Base-by-base conservation (phyloP, 2,797 vertebrate species). In the Cercopithecus hamlyni region DNA sequence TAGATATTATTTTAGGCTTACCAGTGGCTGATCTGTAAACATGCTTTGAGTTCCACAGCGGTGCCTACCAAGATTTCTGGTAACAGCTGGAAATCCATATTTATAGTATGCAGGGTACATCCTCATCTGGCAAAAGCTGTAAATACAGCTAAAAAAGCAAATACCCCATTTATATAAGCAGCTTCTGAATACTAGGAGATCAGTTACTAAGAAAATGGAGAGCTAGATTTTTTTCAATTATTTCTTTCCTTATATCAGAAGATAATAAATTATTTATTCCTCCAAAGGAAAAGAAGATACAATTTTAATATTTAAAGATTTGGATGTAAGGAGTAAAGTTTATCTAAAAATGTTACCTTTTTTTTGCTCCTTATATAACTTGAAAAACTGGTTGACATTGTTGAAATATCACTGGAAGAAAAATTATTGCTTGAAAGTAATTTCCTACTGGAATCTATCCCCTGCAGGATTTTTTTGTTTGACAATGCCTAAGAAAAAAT, bases 61-160 rank as follows among this genome's bases (percentile, higher is more conserved):
- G 87, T 97, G 97, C 97, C 98, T 98, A 98, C 96, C 95, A 97
- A 93, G 85, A 95, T 98, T 98, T 98, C 98, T 98, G 92, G 90
- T 98, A 98, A 98, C 98, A 98, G 98, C 98, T 98, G 98, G 98
- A 98, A 98, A 98, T 97, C 97, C 97, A 96, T 98, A 98, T 98
- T 98, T 98, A 98, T 97, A 98, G 98, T 98, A 98, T 98, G 98
- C 90, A 86, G 98, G 97, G 97, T 98, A 98, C 72, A 97, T 81
- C 93, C 96, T 99, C 97, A 98, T 98, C 97, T 98, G 98, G 97
- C 85, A 98, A 97, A 98, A 98, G 97, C 98, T 98, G 98, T 98
- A 99, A 99, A 98, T 97, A 99, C 98, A 97, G 85, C 97, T 97
- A 97, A 95, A 97, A 98, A 98, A 98, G 96, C 96, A 98, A 98